Evolutionary conservation across 1,140 invertebrate species (phyloP).

Genomic region (Lepidurus packardi): DNA sequence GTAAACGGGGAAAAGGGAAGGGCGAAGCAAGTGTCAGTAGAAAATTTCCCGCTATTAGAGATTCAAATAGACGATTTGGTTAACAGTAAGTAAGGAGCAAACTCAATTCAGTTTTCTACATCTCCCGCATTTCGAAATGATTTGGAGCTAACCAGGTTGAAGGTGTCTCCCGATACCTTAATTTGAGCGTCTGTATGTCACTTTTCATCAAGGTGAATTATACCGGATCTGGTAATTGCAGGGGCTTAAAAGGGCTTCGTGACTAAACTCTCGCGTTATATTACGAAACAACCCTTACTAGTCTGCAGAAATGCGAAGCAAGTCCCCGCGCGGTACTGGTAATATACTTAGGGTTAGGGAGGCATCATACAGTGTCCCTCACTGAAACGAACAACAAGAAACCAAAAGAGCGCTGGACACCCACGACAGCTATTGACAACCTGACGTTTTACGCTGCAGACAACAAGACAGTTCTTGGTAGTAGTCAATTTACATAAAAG

Average conservation of each 20-base stretch:
- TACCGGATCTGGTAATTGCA: not conserved
- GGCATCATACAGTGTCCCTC: not conserved
- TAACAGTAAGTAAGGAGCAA: not conserved
- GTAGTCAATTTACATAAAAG: conserved; percentile 14
- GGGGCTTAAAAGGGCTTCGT: not conserved
- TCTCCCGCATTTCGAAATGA: not conserved
- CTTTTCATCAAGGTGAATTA: conserved; percentile 6
- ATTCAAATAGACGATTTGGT: not conserved
- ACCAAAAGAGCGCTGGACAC: not conserved
- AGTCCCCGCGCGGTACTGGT: not conserved
- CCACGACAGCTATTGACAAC: not conserved
- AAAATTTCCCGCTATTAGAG: not conserved
- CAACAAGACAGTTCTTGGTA: not conserved
- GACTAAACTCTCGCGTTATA: not conserved
- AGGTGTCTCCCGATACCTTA: not conserved
- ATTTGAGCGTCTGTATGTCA: not conserved
- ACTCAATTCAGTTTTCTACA: not conserved
- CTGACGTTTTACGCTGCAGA: not conserved
- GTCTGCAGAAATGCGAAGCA: not conserved
- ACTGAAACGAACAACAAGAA: not conserved
- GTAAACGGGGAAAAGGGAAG: not conserved
- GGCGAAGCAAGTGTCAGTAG: not conserved
- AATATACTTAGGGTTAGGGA: conserved; percentile 18
- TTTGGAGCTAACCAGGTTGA: not conserved
- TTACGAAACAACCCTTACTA: not conserved